Base-by-base conservation (phyloP, 2,797 vertebrate species). In the Acrocephalus scirpaceus region DNA sequence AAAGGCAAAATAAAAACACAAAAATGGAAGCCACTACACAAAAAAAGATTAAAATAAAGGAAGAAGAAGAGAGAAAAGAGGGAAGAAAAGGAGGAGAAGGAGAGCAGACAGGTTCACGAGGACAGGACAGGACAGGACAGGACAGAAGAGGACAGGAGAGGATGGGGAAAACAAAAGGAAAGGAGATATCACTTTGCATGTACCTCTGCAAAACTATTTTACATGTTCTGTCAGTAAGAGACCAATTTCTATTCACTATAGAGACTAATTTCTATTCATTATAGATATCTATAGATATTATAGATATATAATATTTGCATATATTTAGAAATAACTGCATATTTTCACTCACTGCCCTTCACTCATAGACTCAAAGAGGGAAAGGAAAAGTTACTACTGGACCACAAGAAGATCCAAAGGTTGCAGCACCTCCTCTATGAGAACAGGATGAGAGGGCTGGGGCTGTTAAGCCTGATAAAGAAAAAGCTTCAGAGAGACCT, bases 31-130 rank as follows among this genome's bases (percentile, higher is more conserved):
- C 7, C 9, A 73, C 15, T 53, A 42, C 5, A 34, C 5, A 2
- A 8, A 17, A 15, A 54, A 25, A n/a, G n/a, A n/a, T n/a, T n/a
- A 11, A 32, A 64, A 22, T 51, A 57, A n/a, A 51, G 26, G 23
- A 62, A 3, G 13, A 56, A 36, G 20, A 50, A 86, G 14, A 3
- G 3, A 11, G 10, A 14, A 36, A 47, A 12, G 10, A 36, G 4
- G 21, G 10, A 61, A n/a, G 10, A 40, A 64, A 44, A 75, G 10
- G 6, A 44, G 14, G 11, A 61, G 25, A 58, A 57, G 3, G 3
- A 22, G 26, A 61, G 11, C 5, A 13, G 4, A 25, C 10, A 45
- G 2, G 2, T 8, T 32, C 1, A 9, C 0, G 1, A 32, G 38
- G 29, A 53, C n/a, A 47, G 29, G 11, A 3, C 7, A 12, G 11